Evolutionary conservation across 2,888 invertebrate genomes (phyloP), one percentile per base, ranked within the genome.

Genomic region (Drosophila conformis): DNA sequence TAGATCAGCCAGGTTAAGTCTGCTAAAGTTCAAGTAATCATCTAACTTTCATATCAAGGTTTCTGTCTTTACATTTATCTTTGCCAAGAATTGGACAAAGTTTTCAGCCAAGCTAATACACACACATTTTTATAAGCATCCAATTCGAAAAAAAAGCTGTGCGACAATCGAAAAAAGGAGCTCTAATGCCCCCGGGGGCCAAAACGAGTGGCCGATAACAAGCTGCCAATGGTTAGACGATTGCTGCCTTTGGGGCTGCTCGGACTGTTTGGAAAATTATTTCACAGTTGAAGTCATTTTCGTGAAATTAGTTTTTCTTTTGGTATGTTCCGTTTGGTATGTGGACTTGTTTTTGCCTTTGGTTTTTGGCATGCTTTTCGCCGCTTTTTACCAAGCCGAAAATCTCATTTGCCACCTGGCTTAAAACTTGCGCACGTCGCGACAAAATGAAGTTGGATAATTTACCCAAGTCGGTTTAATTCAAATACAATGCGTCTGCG

Each of bases 271-370:
- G 57, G 58, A 76, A 90, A 90, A 90, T 90, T 88, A 90, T 88
- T 87, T 88, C 89, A 86, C 90, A 90, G 83, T 75, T 78, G 82
- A 83, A 80, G 73, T 76, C 80, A 89, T 87, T 90, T 80, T 76
- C 84, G 69, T 78, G 87, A 90, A 90, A 87, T 87, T 90, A 90
- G 87, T 89, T 87, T 87, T 90, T 87, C 89, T 80, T 85, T 74
- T 54, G 68, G 61, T 53, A 71, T 70, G 10, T 27, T 38, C 21
- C 33, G 21, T 70, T 57, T 64, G 63, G 51, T 62, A 64, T 38
- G 52, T 46, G 49, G 52, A 58, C 25, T 53, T 40, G 42, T 11
- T 27, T 35, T 38, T 33, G 58, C 60, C 61, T 54, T 71, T 65
- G 52, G 18, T 53, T 40, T 52, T 64, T 48, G 58, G 61, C 29